phyloP scores from a whole-genome alignment of 2,888 invertebrate species.

The Prostheceraeus crozeri region DNA sequence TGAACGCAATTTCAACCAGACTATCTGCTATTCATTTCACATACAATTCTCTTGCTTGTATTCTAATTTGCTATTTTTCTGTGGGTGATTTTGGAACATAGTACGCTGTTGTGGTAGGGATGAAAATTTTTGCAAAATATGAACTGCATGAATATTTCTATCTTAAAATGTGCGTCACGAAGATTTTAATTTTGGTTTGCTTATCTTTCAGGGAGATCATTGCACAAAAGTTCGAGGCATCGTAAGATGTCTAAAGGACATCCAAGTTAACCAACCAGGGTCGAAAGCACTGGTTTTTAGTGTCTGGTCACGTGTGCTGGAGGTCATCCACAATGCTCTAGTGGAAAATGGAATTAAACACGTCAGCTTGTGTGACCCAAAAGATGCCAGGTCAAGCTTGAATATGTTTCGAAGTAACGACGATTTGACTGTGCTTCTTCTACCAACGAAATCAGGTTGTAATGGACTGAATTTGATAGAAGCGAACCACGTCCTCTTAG shows the following conservation, averaged over 20 bases:
- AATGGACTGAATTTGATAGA: constrained; percentile 72
- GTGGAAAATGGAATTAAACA: constrained; percentile 60
- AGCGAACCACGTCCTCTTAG: constrained; percentile 69
- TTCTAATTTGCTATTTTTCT: no score
- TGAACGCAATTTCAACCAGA: no score
- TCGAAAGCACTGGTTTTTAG: constrained; percentile 74
- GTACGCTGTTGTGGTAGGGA: no score
- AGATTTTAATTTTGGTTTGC: no score
- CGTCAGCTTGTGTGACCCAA: constrained; percentile 23
- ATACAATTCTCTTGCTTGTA: no score
- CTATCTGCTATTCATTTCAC: no score
- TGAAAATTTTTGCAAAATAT: no score
- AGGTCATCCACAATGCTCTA: constrained; percentile 61
- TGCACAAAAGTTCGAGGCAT: constrained; percentile 67
- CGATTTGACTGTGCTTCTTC: constrained; percentile 60
- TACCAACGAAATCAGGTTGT: constrained; percentile 66
- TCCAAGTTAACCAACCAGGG: constrained; percentile 60
- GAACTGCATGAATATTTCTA: no score
- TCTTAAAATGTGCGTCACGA: no score
- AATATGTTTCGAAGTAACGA: constrained; percentile 32
- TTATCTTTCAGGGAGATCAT: constrained; percentile 62
- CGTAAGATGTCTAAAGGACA: constrained; percentile 61
- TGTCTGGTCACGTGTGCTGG: constrained; percentile 59
- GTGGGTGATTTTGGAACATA: no score
- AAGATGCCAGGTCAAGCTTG: neutral